phyloP scores from a whole-genome alignment of 2,113 vertebrate genomes.

The Pterocles orientalis region DNA sequence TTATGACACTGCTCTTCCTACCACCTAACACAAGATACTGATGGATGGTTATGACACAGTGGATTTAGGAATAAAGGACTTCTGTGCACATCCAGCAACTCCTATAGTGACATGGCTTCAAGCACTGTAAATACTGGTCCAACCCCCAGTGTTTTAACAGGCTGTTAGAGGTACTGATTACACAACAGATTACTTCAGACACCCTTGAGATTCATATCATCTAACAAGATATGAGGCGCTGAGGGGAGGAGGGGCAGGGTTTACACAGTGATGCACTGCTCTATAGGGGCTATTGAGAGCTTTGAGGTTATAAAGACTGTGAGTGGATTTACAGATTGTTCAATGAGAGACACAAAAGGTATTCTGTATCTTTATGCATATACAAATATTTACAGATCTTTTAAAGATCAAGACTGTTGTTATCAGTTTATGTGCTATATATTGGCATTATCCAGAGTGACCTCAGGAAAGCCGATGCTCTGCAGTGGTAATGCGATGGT shows the following conservation, averaged over 20 bases:
- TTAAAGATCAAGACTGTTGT: constrained; percentile 20
- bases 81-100: background rate
- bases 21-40: background rate
- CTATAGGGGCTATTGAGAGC: background rate
- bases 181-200: constrained; percentile 20
- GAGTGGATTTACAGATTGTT: constrained; percentile 7
- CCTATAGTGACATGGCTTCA: background rate
- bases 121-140: background rate
- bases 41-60: background rate
- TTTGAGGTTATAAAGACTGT: background rate
- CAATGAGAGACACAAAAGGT: background rate
- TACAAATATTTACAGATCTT: constrained; percentile 49
- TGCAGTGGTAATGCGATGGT: constrained; percentile 68
- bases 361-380: background rate
- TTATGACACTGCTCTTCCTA: background rate
- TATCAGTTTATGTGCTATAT: constrained; percentile 23
- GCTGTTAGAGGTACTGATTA: background rate
- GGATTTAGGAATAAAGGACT: background rate
- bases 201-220: background rate
- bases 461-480: constrained; percentile 74
- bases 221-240: background rate
- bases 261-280: background rate
- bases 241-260: background rate
- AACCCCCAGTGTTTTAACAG: background rate
- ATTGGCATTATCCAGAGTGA: constrained; percentile 65